Evolutionary conservation across 2,113 vertebrate species (phyloP).

Genomic region (Chroicocephalus ridibundus): DNA sequence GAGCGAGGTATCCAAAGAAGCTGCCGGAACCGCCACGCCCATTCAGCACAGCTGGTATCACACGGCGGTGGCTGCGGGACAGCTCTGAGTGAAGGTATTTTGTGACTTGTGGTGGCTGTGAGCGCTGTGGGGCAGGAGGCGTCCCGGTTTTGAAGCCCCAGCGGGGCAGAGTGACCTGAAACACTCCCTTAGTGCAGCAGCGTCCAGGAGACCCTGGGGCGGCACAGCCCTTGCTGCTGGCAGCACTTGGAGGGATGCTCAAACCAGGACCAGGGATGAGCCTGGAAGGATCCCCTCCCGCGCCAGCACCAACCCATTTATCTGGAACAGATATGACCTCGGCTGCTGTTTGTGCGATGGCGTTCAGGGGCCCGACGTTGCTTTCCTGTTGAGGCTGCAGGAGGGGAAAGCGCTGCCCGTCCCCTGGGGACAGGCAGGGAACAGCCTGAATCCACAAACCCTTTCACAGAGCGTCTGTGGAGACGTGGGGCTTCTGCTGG

Average conservation of each 20-base stretch:
- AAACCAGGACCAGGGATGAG: not conserved
- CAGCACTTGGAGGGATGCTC: not conserved
- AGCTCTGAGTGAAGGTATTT: not conserved
- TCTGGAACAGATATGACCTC: not conserved
- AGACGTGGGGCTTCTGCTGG: not conserved
- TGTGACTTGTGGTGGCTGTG: not conserved
- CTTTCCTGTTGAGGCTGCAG: not conserved
- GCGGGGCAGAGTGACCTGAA: no score
- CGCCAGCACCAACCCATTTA: rapidly evolving
- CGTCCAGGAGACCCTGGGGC: not conserved
- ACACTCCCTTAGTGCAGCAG: not conserved
- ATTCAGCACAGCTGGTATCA: not conserved
- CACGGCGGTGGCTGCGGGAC: rapidly evolving
- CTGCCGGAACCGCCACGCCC: not conserved
- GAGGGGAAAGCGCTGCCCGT: not conserved
- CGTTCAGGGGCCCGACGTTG: no score
- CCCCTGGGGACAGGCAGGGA: not conserved
- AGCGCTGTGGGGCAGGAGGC: not conserved
- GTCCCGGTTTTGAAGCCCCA: not conserved
- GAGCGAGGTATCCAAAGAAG: not conserved
- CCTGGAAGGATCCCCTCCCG: not conserved
- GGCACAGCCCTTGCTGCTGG: not conserved
- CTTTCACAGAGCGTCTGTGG: not conserved
- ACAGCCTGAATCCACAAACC: not conserved
- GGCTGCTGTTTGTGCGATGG: not conserved